Evolutionary conservation across 2,797 vertebrate genomes (phyloP).

Genomic region (Manis javanica): DNA sequence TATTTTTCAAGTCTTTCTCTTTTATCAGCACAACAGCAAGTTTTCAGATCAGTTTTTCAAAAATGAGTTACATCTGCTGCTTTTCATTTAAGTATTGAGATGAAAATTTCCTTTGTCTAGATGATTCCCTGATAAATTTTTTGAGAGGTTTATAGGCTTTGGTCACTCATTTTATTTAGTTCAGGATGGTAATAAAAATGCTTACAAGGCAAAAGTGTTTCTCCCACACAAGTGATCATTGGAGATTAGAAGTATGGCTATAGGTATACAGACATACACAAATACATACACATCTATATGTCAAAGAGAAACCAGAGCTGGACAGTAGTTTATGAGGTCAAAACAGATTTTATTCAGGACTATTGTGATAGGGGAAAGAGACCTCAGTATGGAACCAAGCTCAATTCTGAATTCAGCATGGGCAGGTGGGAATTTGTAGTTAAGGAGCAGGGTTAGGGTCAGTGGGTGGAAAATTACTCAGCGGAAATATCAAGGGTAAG

Average conservation of each 20-base stretch:
- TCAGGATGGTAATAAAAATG: neutral
- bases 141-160: neutral
- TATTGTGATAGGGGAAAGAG: neutral
- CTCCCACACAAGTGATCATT: neutral
- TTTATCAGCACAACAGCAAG: neutral
- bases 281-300: neutral
- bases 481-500: neutral
- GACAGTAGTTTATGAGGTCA: neutral
- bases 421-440: neutral
- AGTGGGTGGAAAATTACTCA: neutral
- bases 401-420: neutral
- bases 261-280: neutral
- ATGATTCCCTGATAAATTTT: neutral
- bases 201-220: constrained; percentile 1
- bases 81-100: neutral
- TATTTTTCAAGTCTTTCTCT: neutral
- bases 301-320: neutral
- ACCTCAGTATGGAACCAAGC: neutral
- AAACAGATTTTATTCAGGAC: neutral
- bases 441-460: too few relatives aligned
- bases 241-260: neutral
- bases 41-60: constrained; percentile 18
- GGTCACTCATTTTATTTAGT: neutral
- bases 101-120: neutral
- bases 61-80: neutral